Base-by-base conservation (phyloP, 2,797 vertebrate genomes). In the Gadopsis bispinosus region DNA sequence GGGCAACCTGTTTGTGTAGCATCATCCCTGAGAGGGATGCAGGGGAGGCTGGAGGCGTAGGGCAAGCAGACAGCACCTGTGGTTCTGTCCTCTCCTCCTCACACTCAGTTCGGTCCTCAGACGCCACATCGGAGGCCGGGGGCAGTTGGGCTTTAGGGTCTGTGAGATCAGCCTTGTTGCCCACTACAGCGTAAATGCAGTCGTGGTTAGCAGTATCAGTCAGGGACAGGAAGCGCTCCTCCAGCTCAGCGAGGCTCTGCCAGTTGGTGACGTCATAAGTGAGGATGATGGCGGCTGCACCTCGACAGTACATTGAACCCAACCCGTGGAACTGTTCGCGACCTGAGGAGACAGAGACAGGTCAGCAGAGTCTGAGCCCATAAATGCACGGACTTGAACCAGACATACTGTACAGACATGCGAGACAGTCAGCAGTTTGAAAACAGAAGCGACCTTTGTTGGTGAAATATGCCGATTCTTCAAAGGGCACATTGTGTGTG, bases 221-320 rank as follows among this genome's bases (percentile, higher is more conserved):
- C 85, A 99, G 94, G 1, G 96, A 96, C 87, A 99, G 92, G 95
- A 99, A 99, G 51, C 97, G 94, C 83, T 99, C 97, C 88, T 99
- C 98, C 87, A 99, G 96, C 93, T 99, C 97, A 0, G 89, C 84
- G 1, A 99, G 94, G 91, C 96, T 99, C 87, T 99, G 98, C 82
- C 94, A 95, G 90, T 96, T 97, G 74, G 95, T 97, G 79, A 98
- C 96, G 0, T 99, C 98, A 0, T 99, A 99, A 0, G 96, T 98
- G 58, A 99, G 95, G 91, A 99, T 97, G 91, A 99, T 87, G 0
- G 97, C 98, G 0, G 96, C 94, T 0, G 98, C 98, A 0, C 97
- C 97, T 16, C 98, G 93, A 82, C 98, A 99, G 94, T 99, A 99
- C 98, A 99, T 97, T 2, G 98, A 99, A 53, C 98, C 98, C 19